These are phyloP conservation scores for Pomatostomus ruficeps DNA, from an alignment of 2,113 vertebrate species.

Conservation along the genomic window DNA sequence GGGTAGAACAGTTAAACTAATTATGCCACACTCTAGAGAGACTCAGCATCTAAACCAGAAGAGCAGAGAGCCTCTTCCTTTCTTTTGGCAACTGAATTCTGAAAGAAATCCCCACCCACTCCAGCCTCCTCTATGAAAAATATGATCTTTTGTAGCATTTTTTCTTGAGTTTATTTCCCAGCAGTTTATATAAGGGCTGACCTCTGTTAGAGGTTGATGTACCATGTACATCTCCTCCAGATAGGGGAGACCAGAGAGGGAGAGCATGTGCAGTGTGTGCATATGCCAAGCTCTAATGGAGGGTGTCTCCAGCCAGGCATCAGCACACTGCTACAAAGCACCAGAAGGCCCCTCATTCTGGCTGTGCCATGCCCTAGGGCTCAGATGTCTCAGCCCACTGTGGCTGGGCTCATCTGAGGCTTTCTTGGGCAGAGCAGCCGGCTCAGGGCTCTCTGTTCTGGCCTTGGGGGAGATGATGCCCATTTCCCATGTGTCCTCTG, in stretches of 20 bases:
- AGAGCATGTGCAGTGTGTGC: not conserved
- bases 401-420: not conserved
- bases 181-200: not conserved
- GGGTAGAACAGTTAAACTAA: not conserved
- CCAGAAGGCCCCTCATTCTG: not conserved
- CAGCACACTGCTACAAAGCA: not conserved
- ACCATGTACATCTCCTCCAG: not conserved
- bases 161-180: not conserved
- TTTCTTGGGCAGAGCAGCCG: constrained; percentile 9
- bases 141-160: not conserved
- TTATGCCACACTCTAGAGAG: not conserved
- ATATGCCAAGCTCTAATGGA: rapidly evolving
- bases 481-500: not conserved
- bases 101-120: not conserved
- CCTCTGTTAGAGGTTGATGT: not conserved
- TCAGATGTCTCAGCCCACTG: not conserved
- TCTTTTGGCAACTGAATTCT: not conserved
- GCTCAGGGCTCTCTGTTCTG: constrained; percentile 18
- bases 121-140: not conserved
- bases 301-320: not conserved
- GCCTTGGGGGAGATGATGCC: not conserved
- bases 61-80: not conserved
- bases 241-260: not conserved
- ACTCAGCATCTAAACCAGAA: not conserved
- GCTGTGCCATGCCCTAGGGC: not conserved